Conservation (phyloP, 1,140 invertebrate genomes). For the Hylaeus volcanicus region DNA sequence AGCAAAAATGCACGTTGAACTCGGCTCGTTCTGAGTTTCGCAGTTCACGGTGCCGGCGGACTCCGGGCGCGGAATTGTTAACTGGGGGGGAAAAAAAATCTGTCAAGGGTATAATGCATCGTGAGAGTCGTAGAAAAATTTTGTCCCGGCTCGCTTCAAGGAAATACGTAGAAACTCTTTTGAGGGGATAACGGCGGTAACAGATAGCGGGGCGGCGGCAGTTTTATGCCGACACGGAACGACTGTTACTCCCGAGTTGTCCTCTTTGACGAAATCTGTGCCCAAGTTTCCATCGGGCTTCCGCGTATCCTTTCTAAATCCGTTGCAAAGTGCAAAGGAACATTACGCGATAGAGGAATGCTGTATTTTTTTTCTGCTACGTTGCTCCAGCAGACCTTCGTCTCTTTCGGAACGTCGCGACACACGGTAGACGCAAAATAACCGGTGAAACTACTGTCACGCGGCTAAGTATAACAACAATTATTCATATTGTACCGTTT, state of each 20-base stretch:
- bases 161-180: constrained; percentile 21
- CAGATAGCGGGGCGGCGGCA: constrained; percentile 13
- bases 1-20: constrained; percentile 1
- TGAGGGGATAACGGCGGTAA: constrained; percentile 33
- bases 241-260: constrained; percentile 27
- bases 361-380: neutral
- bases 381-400: neutral
- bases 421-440: neutral
- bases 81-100: constrained; percentile 26
- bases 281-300: constrained; percentile 17
- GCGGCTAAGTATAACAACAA: too few species aligned
- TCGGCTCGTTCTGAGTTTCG: neutral
- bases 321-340: constrained; percentile 16
- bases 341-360: constrained; percentile 7
- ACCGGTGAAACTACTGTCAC: too few species aligned
- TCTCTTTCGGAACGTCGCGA: too few species aligned
- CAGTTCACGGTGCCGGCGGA: neutral
- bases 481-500: too few species aligned
- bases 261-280: constrained; percentile 42
- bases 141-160: constrained; percentile 6
- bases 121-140: neutral
- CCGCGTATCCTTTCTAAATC: constrained; percentile 22
- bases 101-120: constrained; percentile 31
- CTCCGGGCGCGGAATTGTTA: constrained; percentile 1
- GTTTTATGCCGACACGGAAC: constrained; percentile 37